These are phyloP conservation scores for Ornithoptera priamus DNA, from an alignment of 2,888 invertebrate species.

Conservation along the genomic window DNA sequence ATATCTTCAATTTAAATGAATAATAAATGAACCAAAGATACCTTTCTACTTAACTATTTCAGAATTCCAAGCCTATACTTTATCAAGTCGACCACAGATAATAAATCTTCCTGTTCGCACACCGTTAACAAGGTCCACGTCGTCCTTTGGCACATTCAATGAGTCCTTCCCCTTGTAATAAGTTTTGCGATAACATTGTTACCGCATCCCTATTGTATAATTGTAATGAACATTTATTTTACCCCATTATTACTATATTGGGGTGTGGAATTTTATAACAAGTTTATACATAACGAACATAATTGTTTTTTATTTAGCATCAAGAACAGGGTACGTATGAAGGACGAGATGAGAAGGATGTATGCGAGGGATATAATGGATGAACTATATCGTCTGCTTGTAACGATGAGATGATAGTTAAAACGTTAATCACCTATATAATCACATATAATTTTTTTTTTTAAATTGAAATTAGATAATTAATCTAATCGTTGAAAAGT, in stretches of 20 bases:
- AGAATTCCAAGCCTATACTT: not conserved
- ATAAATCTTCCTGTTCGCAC: constrained; percentile 14
- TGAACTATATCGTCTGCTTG: too few relatives aligned
- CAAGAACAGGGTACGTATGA: too few relatives aligned
- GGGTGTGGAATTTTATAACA: not conserved
- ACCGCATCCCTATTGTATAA: constrained; percentile 16
- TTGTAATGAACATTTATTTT: constrained; percentile 10
- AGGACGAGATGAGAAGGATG: too few relatives aligned
- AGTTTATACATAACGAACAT: not conserved
- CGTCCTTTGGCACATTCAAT: constrained; percentile 11
- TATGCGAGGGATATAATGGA: too few relatives aligned
- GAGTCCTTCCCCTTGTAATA: constrained; percentile 22
- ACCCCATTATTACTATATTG: not conserved
- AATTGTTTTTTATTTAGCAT: not conserved
- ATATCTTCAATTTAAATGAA: not conserved
- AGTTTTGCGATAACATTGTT: constrained; percentile 29
- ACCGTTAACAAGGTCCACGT: constrained; percentile 13
- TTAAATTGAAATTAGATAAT: too few relatives aligned
- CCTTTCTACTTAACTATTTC: constrained; percentile 4
- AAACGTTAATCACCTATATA: too few relatives aligned
- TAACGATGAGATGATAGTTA: too few relatives aligned
- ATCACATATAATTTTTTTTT: too few relatives aligned
- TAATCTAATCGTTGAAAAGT: too few relatives aligned
- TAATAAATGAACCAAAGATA: not conserved
- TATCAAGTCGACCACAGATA: constrained; percentile 8